phyloP scores from a whole-genome alignment of 2,113 vertebrate genomes.

The Cryptomyrus ogoouensis region DNA sequence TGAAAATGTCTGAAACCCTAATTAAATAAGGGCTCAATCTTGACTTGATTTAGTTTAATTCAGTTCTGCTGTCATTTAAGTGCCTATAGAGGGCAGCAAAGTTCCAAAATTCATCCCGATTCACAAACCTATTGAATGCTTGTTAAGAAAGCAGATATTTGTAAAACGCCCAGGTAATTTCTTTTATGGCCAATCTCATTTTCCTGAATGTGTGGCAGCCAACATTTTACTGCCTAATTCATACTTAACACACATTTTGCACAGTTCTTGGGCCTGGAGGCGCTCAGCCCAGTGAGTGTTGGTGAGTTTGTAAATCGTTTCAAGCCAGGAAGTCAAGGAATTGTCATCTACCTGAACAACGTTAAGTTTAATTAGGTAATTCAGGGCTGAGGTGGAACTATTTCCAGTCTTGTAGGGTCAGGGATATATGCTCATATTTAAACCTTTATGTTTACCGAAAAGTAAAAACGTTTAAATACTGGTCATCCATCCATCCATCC shows the following conservation, averaged over 20 bases:
- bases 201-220: neutral
- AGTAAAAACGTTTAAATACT: neutral
- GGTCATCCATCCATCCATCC: neutral
- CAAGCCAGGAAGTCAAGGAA: neutral
- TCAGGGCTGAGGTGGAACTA: neutral
- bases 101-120: neutral
- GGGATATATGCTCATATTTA: neutral
- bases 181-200: slow-evolving; percentile 12
- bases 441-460: neutral
- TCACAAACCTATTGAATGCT: neutral
- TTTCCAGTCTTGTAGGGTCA: neutral
- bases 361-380: slow-evolving; percentile 3
- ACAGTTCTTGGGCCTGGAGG: neutral
- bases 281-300: neutral
- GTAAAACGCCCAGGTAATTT: neutral
- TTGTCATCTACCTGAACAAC: slow-evolving; percentile 7
- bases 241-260: neutral
- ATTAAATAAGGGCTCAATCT: neutral
- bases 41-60: neutral
- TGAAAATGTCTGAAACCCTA: neutral
- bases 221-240: slow-evolving; percentile 11
- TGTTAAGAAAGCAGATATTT: neutral
- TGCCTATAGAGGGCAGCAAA: slow-evolving; percentile 54
- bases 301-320: neutral
- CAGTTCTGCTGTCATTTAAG: neutral